Conservation (phyloP, 2,888 invertebrate species). For the Lasius platythorax region DNA sequence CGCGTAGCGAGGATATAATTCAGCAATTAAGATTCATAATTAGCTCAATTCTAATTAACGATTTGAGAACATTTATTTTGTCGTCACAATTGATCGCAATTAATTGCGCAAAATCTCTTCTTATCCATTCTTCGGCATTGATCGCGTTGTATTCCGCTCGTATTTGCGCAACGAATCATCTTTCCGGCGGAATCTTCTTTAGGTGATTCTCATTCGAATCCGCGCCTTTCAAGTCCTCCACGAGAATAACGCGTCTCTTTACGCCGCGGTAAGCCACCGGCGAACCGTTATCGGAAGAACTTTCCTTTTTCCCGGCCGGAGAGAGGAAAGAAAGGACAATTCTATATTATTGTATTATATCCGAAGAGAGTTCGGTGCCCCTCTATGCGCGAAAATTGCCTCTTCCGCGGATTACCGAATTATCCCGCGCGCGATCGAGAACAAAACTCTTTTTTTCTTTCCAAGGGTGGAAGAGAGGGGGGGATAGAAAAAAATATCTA, state of each 20-base stretch:
- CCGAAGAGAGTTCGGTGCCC: slow-evolving; percentile 38
- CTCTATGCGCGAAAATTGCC: slow-evolving; percentile 66
- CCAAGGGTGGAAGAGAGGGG: too few relatives aligned
- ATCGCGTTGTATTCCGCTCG: neutral
- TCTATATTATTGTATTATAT: slow-evolving; percentile 74
- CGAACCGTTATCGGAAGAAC: slow-evolving; percentile 64
- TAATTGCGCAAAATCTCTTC: neutral
- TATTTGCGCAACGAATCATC: slow-evolving; percentile 31
- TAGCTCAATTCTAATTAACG: too few relatives aligned
- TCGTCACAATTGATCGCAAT: neutral
- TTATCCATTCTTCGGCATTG: neutral
- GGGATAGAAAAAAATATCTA: neutral
- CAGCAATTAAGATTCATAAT: neutral
- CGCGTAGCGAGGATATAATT: neutral
- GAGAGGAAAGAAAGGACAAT: slow-evolving; percentile 68
- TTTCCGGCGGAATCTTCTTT: slow-evolving; percentile 69
- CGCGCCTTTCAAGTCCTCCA: slow-evolving; percentile 64
- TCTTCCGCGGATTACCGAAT: slow-evolving; percentile 70
- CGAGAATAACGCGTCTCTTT: slow-evolving; percentile 67
- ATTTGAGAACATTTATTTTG: neutral
- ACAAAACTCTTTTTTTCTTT: neutral
- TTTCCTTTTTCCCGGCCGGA: slow-evolving; percentile 64
- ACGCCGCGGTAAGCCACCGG: slow-evolving; percentile 64
- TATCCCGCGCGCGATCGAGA: slow-evolving; percentile 54
- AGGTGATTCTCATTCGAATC: slow-evolving; percentile 69